Evolutionary conservation across 2,888 invertebrate genomes (phyloP).

Genomic region (Colletes collaris): DNA sequence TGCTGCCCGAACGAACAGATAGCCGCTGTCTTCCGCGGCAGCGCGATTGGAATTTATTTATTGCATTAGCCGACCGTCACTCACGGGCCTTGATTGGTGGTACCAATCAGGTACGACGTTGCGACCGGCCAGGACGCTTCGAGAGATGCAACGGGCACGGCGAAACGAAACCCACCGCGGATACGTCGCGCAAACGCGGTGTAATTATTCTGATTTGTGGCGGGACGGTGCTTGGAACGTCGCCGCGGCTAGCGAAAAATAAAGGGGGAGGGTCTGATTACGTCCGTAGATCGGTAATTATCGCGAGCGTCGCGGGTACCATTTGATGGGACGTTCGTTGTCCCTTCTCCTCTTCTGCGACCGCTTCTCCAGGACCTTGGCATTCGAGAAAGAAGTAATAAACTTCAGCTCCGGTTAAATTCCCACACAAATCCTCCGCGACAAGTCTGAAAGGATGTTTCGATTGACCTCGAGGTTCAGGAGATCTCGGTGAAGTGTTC

Average conservation of each 20-base stretch:
- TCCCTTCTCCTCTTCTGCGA: not conserved
- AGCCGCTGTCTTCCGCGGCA: constrained; percentile 65
- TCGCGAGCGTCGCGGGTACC: constrained; percentile 22
- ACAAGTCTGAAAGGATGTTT: too few species aligned
- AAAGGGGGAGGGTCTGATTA: constrained; percentile 27
- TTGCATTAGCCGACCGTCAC: constrained; percentile 78
- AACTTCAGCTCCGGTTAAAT: too few species aligned
- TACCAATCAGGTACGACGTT: constrained; percentile 67
- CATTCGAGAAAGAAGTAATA: not conserved
- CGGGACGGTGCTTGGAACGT: not conserved
- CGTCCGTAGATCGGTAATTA: constrained; percentile 49
- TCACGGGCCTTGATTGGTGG: constrained; percentile 74
- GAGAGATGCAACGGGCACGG: constrained; percentile 25
- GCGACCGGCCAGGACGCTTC: constrained; percentile 41
- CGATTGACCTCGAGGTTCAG: too few species aligned
- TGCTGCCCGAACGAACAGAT: constrained; percentile 53
- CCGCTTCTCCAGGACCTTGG: too few species aligned
- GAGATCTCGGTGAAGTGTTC: too few species aligned
- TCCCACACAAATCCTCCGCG: too few species aligned
- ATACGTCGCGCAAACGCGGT: constrained; percentile 7
- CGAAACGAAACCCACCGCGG: constrained; percentile 30
- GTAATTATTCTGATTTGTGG: constrained; percentile 53
- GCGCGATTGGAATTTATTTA: constrained; percentile 77
- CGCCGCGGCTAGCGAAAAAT: constrained; percentile 24
- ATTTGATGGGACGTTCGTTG: constrained; percentile 44